Evolutionary conservation across 2,888 invertebrate genomes (phyloP), one percentile per base, ranked within the genome.

Genomic region (Lucinisca nassula): DNA sequence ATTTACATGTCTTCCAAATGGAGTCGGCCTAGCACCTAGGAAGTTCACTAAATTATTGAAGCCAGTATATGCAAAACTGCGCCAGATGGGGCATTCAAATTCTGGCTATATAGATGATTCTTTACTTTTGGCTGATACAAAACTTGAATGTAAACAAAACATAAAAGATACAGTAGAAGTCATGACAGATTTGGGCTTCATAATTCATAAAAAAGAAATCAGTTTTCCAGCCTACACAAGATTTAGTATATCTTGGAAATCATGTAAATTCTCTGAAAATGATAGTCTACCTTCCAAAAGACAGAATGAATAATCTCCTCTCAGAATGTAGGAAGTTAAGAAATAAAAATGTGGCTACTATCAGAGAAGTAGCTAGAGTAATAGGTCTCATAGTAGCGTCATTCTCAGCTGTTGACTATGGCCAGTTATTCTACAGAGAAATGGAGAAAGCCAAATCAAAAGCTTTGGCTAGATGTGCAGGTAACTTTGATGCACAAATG

Each of bases 11-110:
- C 35, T 91, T 27, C 91, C 90, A 30, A 87, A 87, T 83, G 92
- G 92, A 2, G 58, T 91, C 24, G 55, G 84, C 21, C 84, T 51
- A 32, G 90, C 90, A 17, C 91, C 89, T 6, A 70, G 85, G 74
- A 67, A 79, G 12, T 92, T 92, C 61, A 92, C 90, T 38, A 90
- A 91, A 75, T 21, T 91, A 4, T 14, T 92, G 32, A 92, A 90
- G 61, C 90, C 90, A 74, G 85, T 91, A 12, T 90, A 80, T 87
- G 89, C 89, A 10, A 37, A 27, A 0, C 49, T 90, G 4, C 49
- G 90, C n/a, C 45, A 49, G 14, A 32, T 58, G 21, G 92, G 92
- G 6, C 61, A 79, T 45, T 37, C 70, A n/a, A 89, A 79, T 76
- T 79, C 80, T 32, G 85, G 84, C 21, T 92, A 86, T 74, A 90